Base-by-base conservation (phyloP, 92 coral and sea anemone species). In the Desmophyllum pertusum region DNA sequence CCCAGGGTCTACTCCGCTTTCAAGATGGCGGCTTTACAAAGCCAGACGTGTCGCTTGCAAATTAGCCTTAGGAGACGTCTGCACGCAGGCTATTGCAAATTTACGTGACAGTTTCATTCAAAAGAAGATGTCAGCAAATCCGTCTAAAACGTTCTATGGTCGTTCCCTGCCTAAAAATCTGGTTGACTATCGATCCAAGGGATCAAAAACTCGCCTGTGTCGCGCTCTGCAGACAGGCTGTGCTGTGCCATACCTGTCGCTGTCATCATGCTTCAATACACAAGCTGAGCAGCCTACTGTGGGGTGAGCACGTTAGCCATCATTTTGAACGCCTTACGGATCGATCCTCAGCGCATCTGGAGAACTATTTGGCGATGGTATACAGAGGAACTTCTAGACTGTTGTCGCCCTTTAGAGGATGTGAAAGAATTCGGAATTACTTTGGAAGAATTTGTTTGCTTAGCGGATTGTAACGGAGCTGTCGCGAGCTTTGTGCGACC, bases 341-440 rank as follows among this genome's bases (percentile, higher is more conserved):
- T 96, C 27, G 98, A 94, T 65, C 98, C 98, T 1, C 95, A 90
- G 46, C 78, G 93, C n/a, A 65, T 94, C 10, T 92, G 98, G 98
- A 94, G 91, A 89, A 93, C 96, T 8, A 91, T 97, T 36, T 94
- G 98, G 96, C 89, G 98, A 0, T 96, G 98, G 98, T 96, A 92
- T 78, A 87, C 97, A 6, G 98, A 94, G 78, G 95, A 92, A 8
- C 84, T 94, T 57, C 87, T 96, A 23, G 93, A 94, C 4, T 96
- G 95, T 42, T 96, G 98, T 64, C 93, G 92, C 95, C n/a, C 98
- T 35, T 88, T 96, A 41, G 95, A 91, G 17, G 91, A 90, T 23
- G 84, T 91, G 21, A 90, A 92, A 84, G 81, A 83, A 64, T 84
- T 78, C 23, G 98, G 98, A 3, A 91, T 96, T 7, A 96, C 96